A percentile compares a stretch with the other conserved stretches of the same genome.
Evolutionary conservation across 2,888 invertebrate species (phyloP).

Genomic region (Bedellia somnulentella): DNA sequence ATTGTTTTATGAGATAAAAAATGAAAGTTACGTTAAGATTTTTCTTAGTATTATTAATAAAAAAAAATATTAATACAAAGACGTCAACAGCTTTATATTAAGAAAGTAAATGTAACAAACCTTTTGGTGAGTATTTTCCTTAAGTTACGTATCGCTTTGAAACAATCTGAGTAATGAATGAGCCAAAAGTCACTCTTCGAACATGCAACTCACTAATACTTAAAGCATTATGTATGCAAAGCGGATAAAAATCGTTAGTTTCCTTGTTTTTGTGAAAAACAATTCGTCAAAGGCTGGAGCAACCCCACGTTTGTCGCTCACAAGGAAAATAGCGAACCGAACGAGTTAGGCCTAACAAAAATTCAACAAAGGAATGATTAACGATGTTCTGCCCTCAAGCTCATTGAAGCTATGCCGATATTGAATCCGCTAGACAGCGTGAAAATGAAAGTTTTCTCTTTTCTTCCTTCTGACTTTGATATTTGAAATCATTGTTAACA

Average conservation of each 20-base stretch:
- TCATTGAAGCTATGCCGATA: conserved; percentile 58
- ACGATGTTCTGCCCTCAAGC: conserved; percentile 53
- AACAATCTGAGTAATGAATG: conserved; percentile 19
- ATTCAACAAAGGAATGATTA: conserved; percentile 61
- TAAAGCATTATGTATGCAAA: conserved; percentile 13
- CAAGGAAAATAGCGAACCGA: conserved; percentile 54
- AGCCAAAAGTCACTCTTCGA: conserved; percentile 9
- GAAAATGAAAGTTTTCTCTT: conserved; percentile 55
- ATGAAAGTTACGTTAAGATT: too few species aligned
- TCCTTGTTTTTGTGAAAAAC: conserved; percentile 42
- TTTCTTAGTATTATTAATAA: too few species aligned
- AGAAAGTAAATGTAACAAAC: too few species aligned
- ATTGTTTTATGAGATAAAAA: too few species aligned
- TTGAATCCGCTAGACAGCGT: conserved; percentile 58
- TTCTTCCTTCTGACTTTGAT: conserved; percentile 13
- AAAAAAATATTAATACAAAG: too few species aligned
- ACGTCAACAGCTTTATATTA: too few species aligned
- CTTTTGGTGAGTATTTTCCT: too few species aligned
- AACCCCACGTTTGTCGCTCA: conserved; percentile 41
- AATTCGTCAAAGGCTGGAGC: conserved; percentile 49
- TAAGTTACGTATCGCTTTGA: too few species aligned
- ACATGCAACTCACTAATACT: conserved; percentile 15
- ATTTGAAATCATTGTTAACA: too few species aligned
- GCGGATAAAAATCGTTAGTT: conserved; percentile 4
- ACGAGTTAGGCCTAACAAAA: conserved; percentile 60